A percentile compares a stretch with the other conserved stretches of the same genome.
phyloP scores from a whole-genome alignment of 1,140 invertebrate genomes.

The Ceratosolen fusciceps region DNA sequence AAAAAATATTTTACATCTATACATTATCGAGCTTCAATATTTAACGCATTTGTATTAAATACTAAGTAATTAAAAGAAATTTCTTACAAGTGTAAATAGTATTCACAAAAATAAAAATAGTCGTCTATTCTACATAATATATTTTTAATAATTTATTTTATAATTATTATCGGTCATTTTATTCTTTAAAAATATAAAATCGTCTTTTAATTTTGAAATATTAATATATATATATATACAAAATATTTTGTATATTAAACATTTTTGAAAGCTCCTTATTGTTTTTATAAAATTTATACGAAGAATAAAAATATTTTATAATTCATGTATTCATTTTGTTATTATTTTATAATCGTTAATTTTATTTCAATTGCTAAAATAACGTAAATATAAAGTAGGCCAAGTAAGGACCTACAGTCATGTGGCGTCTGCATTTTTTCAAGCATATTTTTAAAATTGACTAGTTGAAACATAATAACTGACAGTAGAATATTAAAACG shows the following conservation, averaged over 20 bases:
- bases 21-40: conserved; percentile 16
- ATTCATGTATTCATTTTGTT: too few species aligned
- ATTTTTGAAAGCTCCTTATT: neutral
- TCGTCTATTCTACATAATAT: neutral
- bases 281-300: neutral
- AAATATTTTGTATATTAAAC: conserved; percentile 1
- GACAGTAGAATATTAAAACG: conserved; percentile 22
- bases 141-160: neutral
- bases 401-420: conserved; percentile 48
- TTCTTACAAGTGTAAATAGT: conserved; percentile 13
- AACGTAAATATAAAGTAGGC: too few species aligned
- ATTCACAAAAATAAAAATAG: conserved; percentile 29
- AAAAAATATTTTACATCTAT: neutral
- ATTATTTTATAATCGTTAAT: too few species aligned
- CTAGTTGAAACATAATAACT: conserved; percentile 65
- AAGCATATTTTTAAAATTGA: conserved; percentile 56
- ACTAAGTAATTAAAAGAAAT: neutral
- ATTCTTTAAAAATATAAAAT: neutral
- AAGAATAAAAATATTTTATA: neutral
- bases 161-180: neutral
- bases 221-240: conserved; percentile 27
- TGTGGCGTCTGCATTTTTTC: conserved; percentile 39
- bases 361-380: too few species aligned
- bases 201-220: neutral
- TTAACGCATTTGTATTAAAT: neutral